phyloP scores from a whole-genome alignment of 2,797 vertebrate genomes.

The Acanthornis magna region DNA sequence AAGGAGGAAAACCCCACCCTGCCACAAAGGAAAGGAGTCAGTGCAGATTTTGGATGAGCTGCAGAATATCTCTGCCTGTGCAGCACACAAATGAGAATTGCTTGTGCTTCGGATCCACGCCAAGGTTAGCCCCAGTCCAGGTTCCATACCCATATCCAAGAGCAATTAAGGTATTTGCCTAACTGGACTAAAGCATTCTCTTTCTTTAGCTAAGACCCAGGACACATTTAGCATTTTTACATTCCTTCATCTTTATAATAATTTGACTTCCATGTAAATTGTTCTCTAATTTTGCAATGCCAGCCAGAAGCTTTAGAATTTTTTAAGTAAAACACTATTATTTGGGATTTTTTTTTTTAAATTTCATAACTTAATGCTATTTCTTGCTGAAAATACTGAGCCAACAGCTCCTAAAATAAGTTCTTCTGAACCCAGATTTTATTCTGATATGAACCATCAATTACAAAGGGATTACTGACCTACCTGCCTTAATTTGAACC shows the following conservation, averaged over 20 bases:
- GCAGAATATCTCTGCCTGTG: not conserved
- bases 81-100: not conserved
- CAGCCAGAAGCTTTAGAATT: not conserved
- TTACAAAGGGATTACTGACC: not conserved
- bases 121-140: not conserved
- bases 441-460: not conserved
- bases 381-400: slow-evolving; percentile 1
- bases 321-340: not conserved
- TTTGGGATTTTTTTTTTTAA: not conserved
- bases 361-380: not conserved
- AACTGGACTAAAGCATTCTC: not conserved
- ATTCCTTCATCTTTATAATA: not conserved
- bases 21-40: not conserved
- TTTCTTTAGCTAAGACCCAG: not conserved
- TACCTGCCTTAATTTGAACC: slow-evolving; percentile 20
- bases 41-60: not conserved
- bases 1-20: not conserved
- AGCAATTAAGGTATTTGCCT: not conserved
- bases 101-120: not conserved
- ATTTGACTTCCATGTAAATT: not conserved
- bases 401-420: not conserved
- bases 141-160: not conserved
- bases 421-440: not conserved
- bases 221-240: not conserved
- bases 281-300: not conserved